Percentiles rank a stretch among this genome's conserved stretches.
Evolutionary conservation across 2,888 invertebrate species (phyloP).

Genomic region (Agonopterix subpropinquella): DNA sequence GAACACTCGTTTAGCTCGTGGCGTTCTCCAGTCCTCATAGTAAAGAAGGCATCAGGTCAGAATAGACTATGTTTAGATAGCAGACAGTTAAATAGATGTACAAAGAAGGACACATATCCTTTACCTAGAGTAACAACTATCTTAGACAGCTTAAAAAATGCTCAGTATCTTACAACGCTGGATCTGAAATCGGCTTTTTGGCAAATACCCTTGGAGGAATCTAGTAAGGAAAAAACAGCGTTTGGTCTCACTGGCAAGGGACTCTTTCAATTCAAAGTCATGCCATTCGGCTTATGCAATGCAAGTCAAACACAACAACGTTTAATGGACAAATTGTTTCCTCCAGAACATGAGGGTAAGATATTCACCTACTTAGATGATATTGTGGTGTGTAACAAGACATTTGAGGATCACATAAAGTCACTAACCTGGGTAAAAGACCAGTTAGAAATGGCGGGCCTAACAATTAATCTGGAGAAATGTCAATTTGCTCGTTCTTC

Average conservation of each 20-base stretch:
- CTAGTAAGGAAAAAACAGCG: constrained; percentile 13
- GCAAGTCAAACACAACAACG: constrained; percentile 8
- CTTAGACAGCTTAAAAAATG: constrained; percentile 11
- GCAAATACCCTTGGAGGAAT: constrained; percentile 11
- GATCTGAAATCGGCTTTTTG: constrained; percentile 15
- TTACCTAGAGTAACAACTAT: constrained; percentile 2
- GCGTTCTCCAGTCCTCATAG: constrained; percentile 8
- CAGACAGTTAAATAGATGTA: constrained; percentile 11
- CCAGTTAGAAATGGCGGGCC: not conserved
- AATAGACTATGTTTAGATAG: constrained; percentile 14
- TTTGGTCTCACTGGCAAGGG: constrained; percentile 8
- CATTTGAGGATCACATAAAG: constrained; percentile 5
- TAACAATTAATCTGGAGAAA: constrained; percentile 6
- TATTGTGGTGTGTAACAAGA: constrained; percentile 3
- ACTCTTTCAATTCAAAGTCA: constrained; percentile 7
- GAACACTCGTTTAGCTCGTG: constrained; percentile 9
- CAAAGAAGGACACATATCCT: constrained; percentile 9
- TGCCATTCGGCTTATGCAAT: constrained; percentile 10
- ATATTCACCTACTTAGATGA: constrained; percentile 10
- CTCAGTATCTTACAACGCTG: constrained; percentile 9
- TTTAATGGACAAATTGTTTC: constrained; percentile 8
- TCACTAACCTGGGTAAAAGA: not conserved
- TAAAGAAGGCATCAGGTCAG: constrained; percentile 4
- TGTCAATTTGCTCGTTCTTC: constrained; percentile 7
- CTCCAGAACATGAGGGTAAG: constrained; percentile 4